phyloP scores from a whole-genome alignment of 2,888 invertebrate species.

The Crematogaster levior region DNA sequence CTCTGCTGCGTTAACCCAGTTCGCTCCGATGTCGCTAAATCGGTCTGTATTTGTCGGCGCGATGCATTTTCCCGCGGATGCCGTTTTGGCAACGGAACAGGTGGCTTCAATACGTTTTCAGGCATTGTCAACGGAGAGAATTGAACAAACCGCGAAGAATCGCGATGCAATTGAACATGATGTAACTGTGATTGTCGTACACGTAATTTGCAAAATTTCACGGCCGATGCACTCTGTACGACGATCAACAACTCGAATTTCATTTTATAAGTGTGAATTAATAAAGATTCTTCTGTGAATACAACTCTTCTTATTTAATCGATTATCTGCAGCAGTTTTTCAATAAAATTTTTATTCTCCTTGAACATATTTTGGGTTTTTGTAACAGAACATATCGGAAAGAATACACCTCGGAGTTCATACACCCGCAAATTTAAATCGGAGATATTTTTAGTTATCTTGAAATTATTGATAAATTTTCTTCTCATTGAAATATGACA shows the following conservation, averaged over 20 bases:
- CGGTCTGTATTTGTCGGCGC: neutral
- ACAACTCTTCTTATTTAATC: neutral
- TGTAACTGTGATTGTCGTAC: neutral
- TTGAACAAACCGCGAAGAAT: neutral
- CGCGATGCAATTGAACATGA: neutral
- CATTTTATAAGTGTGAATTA: neutral
- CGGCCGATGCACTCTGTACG: neutral
- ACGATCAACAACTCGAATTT: neutral
- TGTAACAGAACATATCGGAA: neutral
- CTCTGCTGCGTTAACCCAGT: slow-evolving; percentile 61
- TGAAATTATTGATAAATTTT: neutral
- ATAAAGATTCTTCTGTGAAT: neutral
- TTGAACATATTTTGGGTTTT: neutral
- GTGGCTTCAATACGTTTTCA: slow-evolving; percentile 22
- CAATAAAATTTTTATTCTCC: neutral
- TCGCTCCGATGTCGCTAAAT: slow-evolving; percentile 38
- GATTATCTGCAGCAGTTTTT: neutral
- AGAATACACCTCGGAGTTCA: no score
- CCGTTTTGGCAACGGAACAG: slow-evolving; percentile 31
- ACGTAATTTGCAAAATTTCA: neutral
- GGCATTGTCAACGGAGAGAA: neutral
- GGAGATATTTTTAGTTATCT: neutral
- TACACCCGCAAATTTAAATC: neutral
- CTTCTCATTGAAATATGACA: neutral
- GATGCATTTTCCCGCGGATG: neutral